Conservation (phyloP, 2,113 vertebrate species). For the Halcyon senegalensis region DNA sequence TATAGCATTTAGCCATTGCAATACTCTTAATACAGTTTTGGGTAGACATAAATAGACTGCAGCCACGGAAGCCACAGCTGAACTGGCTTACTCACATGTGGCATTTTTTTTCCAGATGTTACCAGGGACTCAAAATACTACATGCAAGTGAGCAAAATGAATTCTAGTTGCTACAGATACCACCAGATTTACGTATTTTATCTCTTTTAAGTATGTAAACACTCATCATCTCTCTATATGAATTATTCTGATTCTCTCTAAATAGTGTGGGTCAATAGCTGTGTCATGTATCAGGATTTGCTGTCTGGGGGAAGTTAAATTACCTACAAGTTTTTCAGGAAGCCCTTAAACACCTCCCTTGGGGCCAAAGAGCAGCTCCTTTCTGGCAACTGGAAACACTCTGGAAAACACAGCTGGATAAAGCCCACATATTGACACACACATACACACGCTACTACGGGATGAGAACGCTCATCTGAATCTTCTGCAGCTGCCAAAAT, state of each 20-base stretch:
- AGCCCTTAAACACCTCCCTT: background rate
- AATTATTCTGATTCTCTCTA: background rate
- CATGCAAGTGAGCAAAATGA: background rate
- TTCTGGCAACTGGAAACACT: background rate
- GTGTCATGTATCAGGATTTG: background rate
- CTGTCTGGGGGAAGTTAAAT: background rate
- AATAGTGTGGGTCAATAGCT: background rate
- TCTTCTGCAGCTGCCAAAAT: background rate
- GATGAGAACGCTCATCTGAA: background rate
- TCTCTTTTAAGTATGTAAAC: background rate
- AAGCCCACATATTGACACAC: background rate
- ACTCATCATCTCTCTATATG: background rate
- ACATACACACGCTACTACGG: background rate
- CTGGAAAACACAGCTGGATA: background rate
- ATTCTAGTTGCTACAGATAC: slow-evolving; percentile 17
- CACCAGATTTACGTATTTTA: background rate
- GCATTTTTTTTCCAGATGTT: background rate
- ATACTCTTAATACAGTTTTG: background rate
- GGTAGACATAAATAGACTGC: background rate
- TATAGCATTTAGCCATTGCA: background rate
- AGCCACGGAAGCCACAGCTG: slow-evolving; percentile 23
- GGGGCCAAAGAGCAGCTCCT: background rate
- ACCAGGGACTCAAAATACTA: background rate
- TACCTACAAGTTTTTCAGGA: background rate
- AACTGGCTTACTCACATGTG: background rate